These are phyloP conservation scores for Halictus ligatus DNA, from an alignment of 2,888 invertebrate species.

Conservation along the genomic window DNA sequence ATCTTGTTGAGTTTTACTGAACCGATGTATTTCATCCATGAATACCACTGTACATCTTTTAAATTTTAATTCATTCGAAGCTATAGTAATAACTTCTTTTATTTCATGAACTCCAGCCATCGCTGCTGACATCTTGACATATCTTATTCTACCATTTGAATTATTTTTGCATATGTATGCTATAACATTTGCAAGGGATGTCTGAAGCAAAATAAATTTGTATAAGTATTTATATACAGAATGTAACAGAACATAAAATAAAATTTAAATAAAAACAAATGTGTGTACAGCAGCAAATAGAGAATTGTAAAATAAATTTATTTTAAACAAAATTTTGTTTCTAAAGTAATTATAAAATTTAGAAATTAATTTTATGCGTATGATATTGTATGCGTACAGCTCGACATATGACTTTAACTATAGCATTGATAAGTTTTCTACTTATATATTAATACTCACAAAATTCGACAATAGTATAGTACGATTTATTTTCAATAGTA, in stretches of 20 bases:
- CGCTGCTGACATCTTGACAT: slow-evolving; percentile 91
- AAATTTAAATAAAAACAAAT: neutral
- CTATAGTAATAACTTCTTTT: slow-evolving; percentile 89
- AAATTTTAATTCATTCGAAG: slow-evolving; percentile 90
- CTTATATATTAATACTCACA: neutral
- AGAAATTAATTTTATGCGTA: neutral
- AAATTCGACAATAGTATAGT: neutral
- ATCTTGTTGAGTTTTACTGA: slow-evolving; percentile 94
- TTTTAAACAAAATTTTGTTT: neutral
- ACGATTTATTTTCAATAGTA: neutral
- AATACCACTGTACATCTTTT: slow-evolving; percentile 91
- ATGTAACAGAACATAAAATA: neutral
- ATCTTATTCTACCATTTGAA: slow-evolving; percentile 86
- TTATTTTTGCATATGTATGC: slow-evolving; percentile 88
- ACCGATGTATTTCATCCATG: slow-evolving; percentile 95
- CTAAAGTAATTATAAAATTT: neutral
- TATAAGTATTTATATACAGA: neutral
- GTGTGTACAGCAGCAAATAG: neutral
- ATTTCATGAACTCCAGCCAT: slow-evolving; percentile 92
- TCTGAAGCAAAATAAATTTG: slow-evolving; percentile 84
- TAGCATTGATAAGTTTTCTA: neutral
- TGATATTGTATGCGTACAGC: neutral
- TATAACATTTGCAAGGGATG: slow-evolving; percentile 91
- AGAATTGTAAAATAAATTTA: neutral
- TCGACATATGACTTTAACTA: no score